Conservation (phyloP, 2,888 invertebrate genomes). For the Periphyllus acericola region DNA sequence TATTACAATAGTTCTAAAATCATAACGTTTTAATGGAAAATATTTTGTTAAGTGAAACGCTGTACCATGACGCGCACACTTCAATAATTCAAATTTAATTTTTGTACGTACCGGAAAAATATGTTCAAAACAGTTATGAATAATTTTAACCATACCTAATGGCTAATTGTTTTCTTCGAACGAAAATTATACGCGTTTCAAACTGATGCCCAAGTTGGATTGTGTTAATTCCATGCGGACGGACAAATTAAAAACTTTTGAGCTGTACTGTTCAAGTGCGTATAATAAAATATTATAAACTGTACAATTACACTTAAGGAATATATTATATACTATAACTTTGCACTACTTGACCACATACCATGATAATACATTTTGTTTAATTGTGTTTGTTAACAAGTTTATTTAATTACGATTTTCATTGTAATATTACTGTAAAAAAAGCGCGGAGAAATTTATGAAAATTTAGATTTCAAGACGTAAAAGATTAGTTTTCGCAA, state of each 20-base stretch:
- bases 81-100: not conserved
- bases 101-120: not conserved
- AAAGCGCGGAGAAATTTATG: not conserved
- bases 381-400: not conserved
- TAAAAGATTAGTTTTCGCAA: not conserved
- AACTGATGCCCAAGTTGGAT: not conserved
- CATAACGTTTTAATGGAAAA: not conserved
- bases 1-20: no score
- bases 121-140: not conserved
- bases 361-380: constrained; percentile 4
- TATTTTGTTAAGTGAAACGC: not conserved
- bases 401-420: not conserved
- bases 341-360: constrained; percentile 17
- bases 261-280: not conserved
- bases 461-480: not conserved
- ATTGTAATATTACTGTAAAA: not conserved
- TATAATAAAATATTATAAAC: not conserved
- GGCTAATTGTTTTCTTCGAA: not conserved
- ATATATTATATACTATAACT: not conserved
- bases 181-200: not conserved
- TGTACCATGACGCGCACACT: not conserved
- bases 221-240: not conserved
- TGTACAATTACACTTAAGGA: not conserved
- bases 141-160: not conserved
- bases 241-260: not conserved